Percentiles rank a stretch among this genome's conserved stretches.
Evolutionary conservation across 1,140 invertebrate species (phyloP).

Genomic region (Pseudobourletiella spinata): DNA sequence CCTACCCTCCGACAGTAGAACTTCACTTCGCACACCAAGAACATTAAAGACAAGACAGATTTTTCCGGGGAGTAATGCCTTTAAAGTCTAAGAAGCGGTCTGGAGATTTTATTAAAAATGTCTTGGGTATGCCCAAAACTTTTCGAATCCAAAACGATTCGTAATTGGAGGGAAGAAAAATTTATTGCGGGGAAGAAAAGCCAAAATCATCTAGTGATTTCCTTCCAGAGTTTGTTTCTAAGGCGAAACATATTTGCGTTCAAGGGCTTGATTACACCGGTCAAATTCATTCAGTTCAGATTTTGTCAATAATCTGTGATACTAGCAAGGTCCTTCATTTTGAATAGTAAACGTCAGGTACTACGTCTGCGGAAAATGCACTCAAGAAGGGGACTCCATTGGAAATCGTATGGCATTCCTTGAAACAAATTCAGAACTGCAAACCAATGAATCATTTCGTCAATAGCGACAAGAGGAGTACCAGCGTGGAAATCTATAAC

Average conservation of each 20-base stretch:
- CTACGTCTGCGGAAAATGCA: no score
- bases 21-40: not conserved
- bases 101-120: no score
- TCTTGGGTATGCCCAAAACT: not conserved
- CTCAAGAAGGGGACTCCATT: constrained; percentile 12
- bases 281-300: constrained; percentile 4
- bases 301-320: constrained; percentile 34
- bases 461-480: no score
- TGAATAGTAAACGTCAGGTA: no score
- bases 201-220: constrained; percentile 2
- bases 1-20: constrained; percentile 1
- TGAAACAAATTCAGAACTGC: not conserved
- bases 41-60: not conserved
- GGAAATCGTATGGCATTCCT: constrained; percentile 19
- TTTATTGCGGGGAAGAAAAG: no score
- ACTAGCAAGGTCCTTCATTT: no score
- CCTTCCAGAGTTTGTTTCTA: constrained; percentile 32
- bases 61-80: not conserved
- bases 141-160: no score
- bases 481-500: no score
- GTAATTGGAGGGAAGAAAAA: no score
- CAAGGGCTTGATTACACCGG: constrained; percentile 16
- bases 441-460: constrained; percentile 34
- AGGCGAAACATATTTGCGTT: constrained; percentile 6
- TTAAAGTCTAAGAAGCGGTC: not conserved